Conservation (phyloP, 2,797 vertebrate species). For the Anabacerthia variegaticeps region DNA sequence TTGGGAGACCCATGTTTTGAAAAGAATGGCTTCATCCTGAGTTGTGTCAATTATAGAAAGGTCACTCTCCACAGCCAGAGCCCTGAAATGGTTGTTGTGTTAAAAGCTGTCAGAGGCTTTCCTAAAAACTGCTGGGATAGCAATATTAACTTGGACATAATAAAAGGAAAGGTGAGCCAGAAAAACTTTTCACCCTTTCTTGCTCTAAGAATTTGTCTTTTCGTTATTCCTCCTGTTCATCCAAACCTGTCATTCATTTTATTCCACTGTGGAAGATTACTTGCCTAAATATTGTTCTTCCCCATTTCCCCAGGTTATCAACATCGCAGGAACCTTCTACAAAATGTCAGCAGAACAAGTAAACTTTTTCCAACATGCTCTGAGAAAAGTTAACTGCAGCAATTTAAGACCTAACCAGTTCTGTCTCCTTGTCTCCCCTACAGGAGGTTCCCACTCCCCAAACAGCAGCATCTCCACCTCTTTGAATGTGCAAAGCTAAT, state of each 20-base stretch:
- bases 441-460: conserved; percentile 19
- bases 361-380: not conserved
- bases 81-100: conserved; percentile 64
- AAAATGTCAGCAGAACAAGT: conserved; percentile 18
- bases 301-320: not conserved
- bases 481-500: not conserved
- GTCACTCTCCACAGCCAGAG: conserved; percentile 67
- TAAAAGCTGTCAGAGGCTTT: conserved; percentile 67
- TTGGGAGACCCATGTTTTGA: conserved; percentile 55
- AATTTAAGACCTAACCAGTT: not conserved
- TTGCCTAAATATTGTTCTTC: conserved; percentile 3
- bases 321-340: conserved; percentile 16
- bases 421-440: conserved; percentile 4
- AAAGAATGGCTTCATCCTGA: conserved; percentile 69
- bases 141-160: conserved; percentile 53
- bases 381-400: conserved; percentile 8
- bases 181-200: conserved; percentile 29
- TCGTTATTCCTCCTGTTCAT: not conserved
- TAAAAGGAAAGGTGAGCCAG: conserved; percentile 35
- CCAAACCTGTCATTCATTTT: conserved; percentile 18
- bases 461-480: not conserved
- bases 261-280: conserved; percentile 7
- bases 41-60: conserved; percentile 70
- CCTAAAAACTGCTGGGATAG: conserved; percentile 65
- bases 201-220: conserved; percentile 2